Evolutionary conservation across 2,113 vertebrate species (phyloP).

Genomic region (Malurus melanocephalus): DNA sequence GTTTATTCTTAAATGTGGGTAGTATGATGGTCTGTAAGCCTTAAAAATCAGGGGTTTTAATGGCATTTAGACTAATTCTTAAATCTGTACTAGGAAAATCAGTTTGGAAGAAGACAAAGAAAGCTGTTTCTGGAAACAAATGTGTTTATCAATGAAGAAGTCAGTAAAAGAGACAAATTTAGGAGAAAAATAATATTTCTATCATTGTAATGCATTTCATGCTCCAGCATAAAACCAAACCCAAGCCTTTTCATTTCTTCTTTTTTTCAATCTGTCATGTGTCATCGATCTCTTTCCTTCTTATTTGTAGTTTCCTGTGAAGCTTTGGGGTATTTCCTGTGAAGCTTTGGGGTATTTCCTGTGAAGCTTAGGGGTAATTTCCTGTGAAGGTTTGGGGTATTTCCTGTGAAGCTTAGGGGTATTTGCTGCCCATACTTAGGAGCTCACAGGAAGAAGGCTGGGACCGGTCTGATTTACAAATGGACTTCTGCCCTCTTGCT

Average conservation of each 20-base stretch:
- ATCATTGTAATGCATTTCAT: neutral
- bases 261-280: neutral
- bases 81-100: neutral
- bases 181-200: neutral
- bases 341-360: neutral
- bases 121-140: neutral
- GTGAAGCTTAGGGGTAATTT: neutral
- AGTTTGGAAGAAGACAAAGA: neutral
- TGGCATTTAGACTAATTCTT: neutral
- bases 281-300: accelerated
- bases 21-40: neutral
- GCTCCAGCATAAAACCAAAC: neutral
- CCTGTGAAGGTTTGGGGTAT: neutral
- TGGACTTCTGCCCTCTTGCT: neutral
- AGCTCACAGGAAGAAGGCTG: neutral
- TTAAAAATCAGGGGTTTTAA: neutral
- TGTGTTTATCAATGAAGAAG: neutral
- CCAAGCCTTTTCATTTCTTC: neutral
- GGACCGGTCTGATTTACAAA: neutral
- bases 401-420: neutral
- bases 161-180: neutral
- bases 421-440: neutral
- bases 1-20: neutral
- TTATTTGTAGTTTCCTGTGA: neutral
- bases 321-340: neutral